Evolutionary conservation across 1,140 invertebrate species (phyloP).

Genomic region (Pteromalus puparum): DNA sequence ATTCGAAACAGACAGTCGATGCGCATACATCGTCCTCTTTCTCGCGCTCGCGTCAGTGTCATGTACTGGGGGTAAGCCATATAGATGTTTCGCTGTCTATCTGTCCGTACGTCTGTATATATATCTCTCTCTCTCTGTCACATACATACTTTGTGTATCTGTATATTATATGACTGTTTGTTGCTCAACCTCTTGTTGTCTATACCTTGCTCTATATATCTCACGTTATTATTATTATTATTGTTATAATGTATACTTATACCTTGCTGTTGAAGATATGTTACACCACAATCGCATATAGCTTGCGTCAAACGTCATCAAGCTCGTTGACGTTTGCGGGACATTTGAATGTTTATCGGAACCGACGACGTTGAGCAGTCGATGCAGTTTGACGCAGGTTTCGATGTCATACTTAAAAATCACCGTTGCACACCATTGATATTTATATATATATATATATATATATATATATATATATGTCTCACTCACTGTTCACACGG

Average conservation of each 20-base stretch:
- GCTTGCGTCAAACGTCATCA: slow-evolving; percentile 14
- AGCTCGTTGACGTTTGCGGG: neutral
- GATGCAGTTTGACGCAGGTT: slow-evolving; percentile 19
- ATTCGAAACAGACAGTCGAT: slow-evolving; percentile 64
- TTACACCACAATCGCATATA: neutral
- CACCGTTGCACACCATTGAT: slow-evolving; percentile 68
- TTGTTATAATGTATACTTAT: neutral
- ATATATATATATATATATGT: slow-evolving; percentile 67
- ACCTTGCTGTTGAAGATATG: neutral
- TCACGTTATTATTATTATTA: neutral
- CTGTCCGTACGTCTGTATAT: slow-evolving; percentile 62
- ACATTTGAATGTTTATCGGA: neutral
- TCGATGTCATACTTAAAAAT: slow-evolving; percentile 19
- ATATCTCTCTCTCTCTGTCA: slow-evolving; percentile 54
- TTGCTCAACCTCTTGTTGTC: slow-evolving; percentile 48
- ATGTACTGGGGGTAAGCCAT: slow-evolving; percentile 71
- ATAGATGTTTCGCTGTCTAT: slow-evolving; percentile 68
- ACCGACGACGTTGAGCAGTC: neutral
- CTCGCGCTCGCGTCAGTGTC: slow-evolving; percentile 52
- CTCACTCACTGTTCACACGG: slow-evolving; percentile 72
- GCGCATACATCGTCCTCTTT: too few species aligned
- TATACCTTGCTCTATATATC: slow-evolving; percentile 43
- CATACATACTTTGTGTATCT: slow-evolving; percentile 50
- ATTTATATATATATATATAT: slow-evolving; percentile 69
- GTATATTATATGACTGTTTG: slow-evolving; percentile 52